Conservation (phyloP, 2,888 invertebrate genomes). For the Caenorhabditis becei region DNA sequence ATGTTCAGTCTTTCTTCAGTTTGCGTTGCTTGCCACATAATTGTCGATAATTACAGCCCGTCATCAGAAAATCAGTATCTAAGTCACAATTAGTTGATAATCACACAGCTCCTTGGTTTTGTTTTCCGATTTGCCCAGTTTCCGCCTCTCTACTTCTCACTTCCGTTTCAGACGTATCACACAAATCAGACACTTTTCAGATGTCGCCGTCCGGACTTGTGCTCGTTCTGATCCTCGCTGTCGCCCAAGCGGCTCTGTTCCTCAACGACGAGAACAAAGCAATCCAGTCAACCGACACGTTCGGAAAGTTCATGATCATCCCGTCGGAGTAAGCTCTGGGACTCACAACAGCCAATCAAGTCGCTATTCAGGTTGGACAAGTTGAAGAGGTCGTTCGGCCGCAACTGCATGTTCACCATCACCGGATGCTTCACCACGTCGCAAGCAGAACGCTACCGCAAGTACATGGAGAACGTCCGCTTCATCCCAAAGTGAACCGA, state of each 20-base stretch:
- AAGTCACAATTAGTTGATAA: not conserved
- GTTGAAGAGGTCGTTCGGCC: constrained; percentile 60
- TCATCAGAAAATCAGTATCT: not conserved
- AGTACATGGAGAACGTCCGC: constrained; percentile 62
- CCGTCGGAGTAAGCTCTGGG: constrained; percentile 27
- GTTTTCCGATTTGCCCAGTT: not conserved
- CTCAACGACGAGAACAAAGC: constrained; percentile 35
- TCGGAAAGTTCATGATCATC: constrained; percentile 30
- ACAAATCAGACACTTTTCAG: constrained; percentile 27
- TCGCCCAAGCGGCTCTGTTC: constrained; percentile 43
- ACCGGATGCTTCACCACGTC: constrained; percentile 57
- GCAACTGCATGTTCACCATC: constrained; percentile 60
- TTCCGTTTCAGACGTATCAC: not conserved
- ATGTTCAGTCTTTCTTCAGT: not conserved
- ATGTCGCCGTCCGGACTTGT: constrained; percentile 54
- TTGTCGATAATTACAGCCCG: not conserved
- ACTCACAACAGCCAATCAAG: not conserved
- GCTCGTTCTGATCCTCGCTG: constrained; percentile 35
- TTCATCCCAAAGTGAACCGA: constrained; percentile 50
- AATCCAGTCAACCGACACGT: constrained; percentile 27
- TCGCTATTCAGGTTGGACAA: constrained; percentile 53
- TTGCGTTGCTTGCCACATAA: constrained; percentile 1
- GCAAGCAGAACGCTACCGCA: constrained; percentile 61
- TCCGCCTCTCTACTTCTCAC: constrained; percentile 19
- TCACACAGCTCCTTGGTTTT: not conserved